Evolutionary conservation across 2,113 vertebrate species (phyloP).

Genomic region (Acanthochromis polyacanthus): DNA sequence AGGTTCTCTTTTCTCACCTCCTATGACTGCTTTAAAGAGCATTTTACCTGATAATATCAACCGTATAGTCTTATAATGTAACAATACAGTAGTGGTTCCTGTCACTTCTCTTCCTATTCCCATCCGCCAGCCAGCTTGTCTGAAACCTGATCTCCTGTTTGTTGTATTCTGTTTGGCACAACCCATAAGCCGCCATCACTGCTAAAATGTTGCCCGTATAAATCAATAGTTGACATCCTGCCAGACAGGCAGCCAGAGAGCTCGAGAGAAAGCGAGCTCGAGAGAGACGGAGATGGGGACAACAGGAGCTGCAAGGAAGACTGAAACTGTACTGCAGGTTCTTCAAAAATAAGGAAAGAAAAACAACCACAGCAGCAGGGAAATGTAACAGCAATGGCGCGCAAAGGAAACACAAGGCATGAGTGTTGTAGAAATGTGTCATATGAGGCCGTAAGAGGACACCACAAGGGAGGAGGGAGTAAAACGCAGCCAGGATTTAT

Average conservation of each 20-base stretch:
- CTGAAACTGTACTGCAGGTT: not conserved
- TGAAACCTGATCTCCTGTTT: constrained; percentile 81
- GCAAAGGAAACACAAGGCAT: not conserved
- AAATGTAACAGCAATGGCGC: constrained; percentile 11
- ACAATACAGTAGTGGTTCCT: constrained; percentile 30
- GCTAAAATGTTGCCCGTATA: constrained; percentile 79
- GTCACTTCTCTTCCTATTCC: constrained; percentile 58
- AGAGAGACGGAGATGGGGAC: constrained; percentile 19
- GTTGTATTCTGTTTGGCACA: constrained; percentile 78
- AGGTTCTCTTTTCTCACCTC: no score
- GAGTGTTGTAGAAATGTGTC: constrained; percentile 5
- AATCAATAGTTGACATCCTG: constrained; percentile 85
- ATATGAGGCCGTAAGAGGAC: constrained; percentile 12
- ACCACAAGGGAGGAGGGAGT: constrained; percentile 8
- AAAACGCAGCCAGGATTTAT: constrained; percentile 10
- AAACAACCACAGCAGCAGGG: constrained; percentile 23
- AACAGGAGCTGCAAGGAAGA: constrained; percentile 30
- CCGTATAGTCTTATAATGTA: not conserved
- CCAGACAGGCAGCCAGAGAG: constrained; percentile 69
- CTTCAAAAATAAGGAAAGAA: constrained; percentile 38
- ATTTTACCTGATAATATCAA: not conserved
- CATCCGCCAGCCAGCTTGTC: constrained; percentile 46
- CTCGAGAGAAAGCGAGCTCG: constrained; percentile 34
- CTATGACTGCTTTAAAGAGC: not conserved
- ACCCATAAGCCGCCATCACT: constrained; percentile 73